Percentiles rank a stretch among this genome's conserved stretches.
phyloP scores from a whole-genome alignment of 2,888 invertebrate genomes.

The Xanthia icteritia region DNA sequence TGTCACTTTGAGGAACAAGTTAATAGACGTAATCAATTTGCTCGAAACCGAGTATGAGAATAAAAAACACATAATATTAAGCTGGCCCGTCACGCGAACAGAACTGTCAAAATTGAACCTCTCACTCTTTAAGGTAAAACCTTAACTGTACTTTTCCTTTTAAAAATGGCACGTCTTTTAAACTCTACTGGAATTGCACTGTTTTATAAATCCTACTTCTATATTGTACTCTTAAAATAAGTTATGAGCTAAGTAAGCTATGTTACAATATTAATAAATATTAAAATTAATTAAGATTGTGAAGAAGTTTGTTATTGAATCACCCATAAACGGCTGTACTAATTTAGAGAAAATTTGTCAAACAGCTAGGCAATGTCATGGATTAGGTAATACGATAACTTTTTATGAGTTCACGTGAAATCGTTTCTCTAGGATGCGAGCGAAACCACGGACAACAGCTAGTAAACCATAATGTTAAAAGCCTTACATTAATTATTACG shows the following conservation, averaged over 20 bases:
- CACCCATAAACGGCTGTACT: not conserved
- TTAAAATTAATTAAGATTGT: not conserved
- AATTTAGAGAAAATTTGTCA: not conserved
- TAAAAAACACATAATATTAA: slow-evolving; percentile 77
- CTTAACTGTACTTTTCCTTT: slow-evolving; percentile 36
- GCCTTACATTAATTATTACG: slow-evolving; percentile 13
- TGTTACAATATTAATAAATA: not conserved
- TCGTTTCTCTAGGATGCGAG: no score
- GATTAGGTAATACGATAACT: not conserved
- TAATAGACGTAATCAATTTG: slow-evolving; percentile 85
- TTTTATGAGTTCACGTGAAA: not conserved
- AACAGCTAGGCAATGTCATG: not conserved
- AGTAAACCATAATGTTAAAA: slow-evolving; percentile 7
- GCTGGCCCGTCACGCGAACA: slow-evolving; percentile 80
- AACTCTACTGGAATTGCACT: not conserved
- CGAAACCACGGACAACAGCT: not conserved
- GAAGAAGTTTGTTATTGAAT: not conserved
- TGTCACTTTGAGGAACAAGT: slow-evolving; percentile 82
- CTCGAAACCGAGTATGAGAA: slow-evolving; percentile 75
- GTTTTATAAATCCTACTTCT: not conserved
- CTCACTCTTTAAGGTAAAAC: slow-evolving; percentile 60
- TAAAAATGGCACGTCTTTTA: slow-evolving; percentile 36
- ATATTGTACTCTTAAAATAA: not conserved
- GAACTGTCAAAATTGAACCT: slow-evolving; percentile 80
- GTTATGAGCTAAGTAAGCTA: not conserved